These are phyloP conservation scores for Campylorhamphus procurvoides DNA, from an alignment of 2,113 vertebrate species.

Conservation along the genomic window DNA sequence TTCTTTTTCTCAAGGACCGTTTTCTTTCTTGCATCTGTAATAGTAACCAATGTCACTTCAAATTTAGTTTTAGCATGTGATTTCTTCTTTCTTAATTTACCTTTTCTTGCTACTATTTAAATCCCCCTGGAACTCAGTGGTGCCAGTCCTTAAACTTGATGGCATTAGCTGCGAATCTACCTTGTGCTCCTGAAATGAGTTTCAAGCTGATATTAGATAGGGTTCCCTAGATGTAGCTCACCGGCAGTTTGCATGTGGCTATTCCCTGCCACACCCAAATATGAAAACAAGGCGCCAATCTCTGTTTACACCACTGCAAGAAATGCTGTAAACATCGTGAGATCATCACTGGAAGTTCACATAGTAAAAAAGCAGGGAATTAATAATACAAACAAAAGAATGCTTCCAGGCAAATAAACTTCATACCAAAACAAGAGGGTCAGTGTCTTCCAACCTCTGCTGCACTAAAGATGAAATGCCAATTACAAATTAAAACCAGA, in stretches of 20 bases:
- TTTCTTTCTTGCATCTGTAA: neutral
- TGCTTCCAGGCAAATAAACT: neutral
- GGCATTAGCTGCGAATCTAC: neutral
- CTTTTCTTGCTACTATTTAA: neutral
- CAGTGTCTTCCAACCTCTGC: neutral
- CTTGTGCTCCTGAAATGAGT: neutral
- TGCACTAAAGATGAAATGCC: neutral
- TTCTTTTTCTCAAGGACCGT: neutral
- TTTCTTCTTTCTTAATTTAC: neutral
- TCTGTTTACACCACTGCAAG: neutral
- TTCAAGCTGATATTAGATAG: neutral
- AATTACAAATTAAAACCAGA: neutral
- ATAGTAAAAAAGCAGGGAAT: neutral
- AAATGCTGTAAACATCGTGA: slow-evolving; percentile 35
- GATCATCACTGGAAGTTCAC: slow-evolving; percentile 41
- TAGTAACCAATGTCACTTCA: neutral
- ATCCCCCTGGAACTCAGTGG: neutral
- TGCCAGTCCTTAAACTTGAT: neutral
- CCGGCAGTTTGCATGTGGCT: neutral
- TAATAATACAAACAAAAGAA: neutral
- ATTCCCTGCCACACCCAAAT: slow-evolving; percentile 15
- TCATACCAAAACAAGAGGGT: neutral
- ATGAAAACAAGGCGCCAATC: neutral
- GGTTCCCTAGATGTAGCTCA: neutral
- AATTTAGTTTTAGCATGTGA: neutral